These are phyloP conservation scores for Stratiolaelaps scimitus DNA, from an alignment of 1,140 invertebrate species.

Conservation along the genomic window DNA sequence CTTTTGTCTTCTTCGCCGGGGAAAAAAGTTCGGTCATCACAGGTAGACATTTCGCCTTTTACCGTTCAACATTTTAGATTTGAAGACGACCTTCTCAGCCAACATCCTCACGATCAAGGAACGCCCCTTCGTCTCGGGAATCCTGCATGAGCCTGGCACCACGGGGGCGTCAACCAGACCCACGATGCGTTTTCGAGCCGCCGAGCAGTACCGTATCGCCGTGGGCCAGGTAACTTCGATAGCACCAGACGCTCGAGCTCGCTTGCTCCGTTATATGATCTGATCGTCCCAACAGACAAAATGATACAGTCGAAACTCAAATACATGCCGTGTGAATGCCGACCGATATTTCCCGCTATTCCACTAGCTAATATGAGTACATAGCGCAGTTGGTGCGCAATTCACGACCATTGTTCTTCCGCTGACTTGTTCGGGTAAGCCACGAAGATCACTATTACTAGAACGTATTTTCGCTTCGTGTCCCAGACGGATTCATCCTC, in stretches of 20 bases:
- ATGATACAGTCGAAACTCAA: too few species aligned
- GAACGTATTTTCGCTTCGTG: background rate
- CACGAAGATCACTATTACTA: too few species aligned
- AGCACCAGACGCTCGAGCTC: background rate
- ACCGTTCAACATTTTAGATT: slow-evolving; percentile 5
- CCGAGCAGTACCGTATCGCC: slow-evolving; percentile 15
- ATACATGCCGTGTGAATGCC: too few species aligned
- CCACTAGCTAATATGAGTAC: too few species aligned
- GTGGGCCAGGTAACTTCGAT: background rate
- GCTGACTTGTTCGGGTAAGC: too few species aligned
- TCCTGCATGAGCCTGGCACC: background rate
- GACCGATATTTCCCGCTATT: too few species aligned
- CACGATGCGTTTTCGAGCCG: slow-evolving; percentile 17
- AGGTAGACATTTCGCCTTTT: too few species aligned
- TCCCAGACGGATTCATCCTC: background rate
- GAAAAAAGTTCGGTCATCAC: too few species aligned
- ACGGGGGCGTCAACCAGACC: slow-evolving; percentile 9
- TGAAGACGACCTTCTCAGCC: slow-evolving; percentile 11
- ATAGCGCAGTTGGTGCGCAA: too few species aligned
- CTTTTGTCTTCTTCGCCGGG: too few species aligned
- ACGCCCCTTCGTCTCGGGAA: background rate
- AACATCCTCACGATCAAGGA: background rate
- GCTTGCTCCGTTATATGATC: too few species aligned
- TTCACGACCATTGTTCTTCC: too few species aligned
- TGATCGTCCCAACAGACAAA: background rate